phyloP scores from a whole-genome alignment of 2,113 vertebrate genomes.

The Meles meles region DNA sequence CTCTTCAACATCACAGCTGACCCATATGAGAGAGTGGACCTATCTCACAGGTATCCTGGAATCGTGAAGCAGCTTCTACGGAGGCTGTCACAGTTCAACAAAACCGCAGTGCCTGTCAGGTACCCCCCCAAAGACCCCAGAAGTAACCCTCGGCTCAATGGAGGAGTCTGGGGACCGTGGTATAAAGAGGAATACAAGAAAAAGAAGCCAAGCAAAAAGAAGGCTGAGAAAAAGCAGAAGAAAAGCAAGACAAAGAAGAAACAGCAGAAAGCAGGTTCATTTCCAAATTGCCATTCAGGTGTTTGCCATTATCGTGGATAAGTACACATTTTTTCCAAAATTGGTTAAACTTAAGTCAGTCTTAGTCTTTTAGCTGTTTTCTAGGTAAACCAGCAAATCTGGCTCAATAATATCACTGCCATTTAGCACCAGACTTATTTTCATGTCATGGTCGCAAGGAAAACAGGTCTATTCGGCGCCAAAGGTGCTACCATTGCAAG shows the following conservation, averaged over 20 bases:
- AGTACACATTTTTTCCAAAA: background rate
- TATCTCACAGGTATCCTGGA: conserved; percentile 89
- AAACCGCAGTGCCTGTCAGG: conserved; percentile 92
- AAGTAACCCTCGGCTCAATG: conserved; percentile 95
- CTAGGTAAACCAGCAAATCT: background rate
- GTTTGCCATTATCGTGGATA: conserved; percentile 52
- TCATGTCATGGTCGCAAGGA: background rate
- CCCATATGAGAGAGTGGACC: conserved; percentile 94
- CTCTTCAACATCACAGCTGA: conserved; percentile 97
- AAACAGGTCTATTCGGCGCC: background rate
- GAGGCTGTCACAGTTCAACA: conserved; percentile 91
- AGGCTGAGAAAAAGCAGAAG: conserved; percentile 82
- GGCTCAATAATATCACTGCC: conserved; percentile 15
- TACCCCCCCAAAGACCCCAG: conserved; percentile 95
- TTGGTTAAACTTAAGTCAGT: background rate
- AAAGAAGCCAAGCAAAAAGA: conserved; percentile 80
- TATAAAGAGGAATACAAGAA: conserved; percentile 88
- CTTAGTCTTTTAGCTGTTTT: background rate
- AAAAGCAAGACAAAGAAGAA: conserved; percentile 82
- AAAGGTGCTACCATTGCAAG: background rate
- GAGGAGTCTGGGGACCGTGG: conserved; percentile 98
- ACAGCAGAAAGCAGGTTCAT: conserved; percentile 52
- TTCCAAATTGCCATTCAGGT: conserved; percentile 55
- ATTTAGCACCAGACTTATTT: background rate
- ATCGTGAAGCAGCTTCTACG: conserved; percentile 92